Evolutionary conservation across 2,113 vertebrate species (phyloP), one percentile per base, ranked within the genome.

Genomic region (Myotis brandtii): DNA sequence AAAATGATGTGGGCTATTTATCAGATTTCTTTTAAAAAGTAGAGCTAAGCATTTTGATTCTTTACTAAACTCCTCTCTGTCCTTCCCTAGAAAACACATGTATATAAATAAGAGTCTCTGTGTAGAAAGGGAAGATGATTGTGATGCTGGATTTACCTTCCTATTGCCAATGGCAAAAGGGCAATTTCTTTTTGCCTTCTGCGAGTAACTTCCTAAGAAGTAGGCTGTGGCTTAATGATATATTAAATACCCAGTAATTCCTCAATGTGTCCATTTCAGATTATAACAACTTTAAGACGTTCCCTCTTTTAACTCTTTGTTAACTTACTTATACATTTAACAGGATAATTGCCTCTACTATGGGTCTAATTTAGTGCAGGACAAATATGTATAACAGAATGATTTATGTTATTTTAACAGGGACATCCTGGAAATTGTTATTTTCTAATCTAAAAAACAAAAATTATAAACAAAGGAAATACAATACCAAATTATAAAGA

Each of bases 271-370:
- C 34, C 76, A 86, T 91, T 77, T 48, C 30, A 59, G 52, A 91
- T 94, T 83, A 77, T 16, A 43, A n/a, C 25, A 89, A 48, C 43
- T 86, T 91, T 1, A 32, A 77, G 27, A 62, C n/a, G 11, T 56
- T 66, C 34, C 30, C 0, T 95, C 62, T 89, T 92, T 83, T 25
- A 92, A 59, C 48, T 73, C 0, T 94, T 83, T 69, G 56, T 77
- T 32, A 95, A 72, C 11, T 32, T 85, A 50, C 17, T 34, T 96
- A 86, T 48, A 90, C 16, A 85, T 93, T 72, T 75, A 70, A 59
- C 5, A 77, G 66, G 30, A 64, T 70, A 86, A 66, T 85, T 32
- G 11, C 62, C 21, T 86, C 25, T 56, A 37, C 32, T 43, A 25
- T 87, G 52, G 27, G 13, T 10, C 30, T 32, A 91, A 67, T 80